Base-by-base conservation (phyloP, 1,140 invertebrate species). In the Drusus annulatus region DNA sequence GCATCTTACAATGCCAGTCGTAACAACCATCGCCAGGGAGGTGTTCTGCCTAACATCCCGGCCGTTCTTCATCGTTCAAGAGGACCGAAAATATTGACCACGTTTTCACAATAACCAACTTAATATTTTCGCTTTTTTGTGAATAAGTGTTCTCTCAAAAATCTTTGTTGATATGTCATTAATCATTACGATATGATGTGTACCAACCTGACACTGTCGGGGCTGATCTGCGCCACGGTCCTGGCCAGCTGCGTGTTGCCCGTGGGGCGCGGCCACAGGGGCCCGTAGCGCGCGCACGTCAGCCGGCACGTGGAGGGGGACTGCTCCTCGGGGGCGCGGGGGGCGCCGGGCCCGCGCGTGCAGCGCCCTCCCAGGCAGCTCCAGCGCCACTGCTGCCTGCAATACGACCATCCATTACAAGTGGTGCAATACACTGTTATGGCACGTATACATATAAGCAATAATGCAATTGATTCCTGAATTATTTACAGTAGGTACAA, bases 261-360 rank as follows among this genome's bases (percentile, higher is more conserved):
- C 0, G 92, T 93, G 5, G 94, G 94, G 82, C 90, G 86, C 0
- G 94, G 94, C 94, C 94, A 96, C 16, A 95, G 88, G 1, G 91
- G 89, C 0, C 93, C 93, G 84, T 91, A 92, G 54, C 88, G 86
- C 8, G 93, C 93, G 86, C 94, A 95, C 0, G 92, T 91, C 0
- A 94, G 87, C 23, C 93, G 88, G 83, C 94, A 96, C 36, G 90
- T 86, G 36, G 89, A 86, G 68, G 91, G 83, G 31, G 87, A 91
- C 28, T 87, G 86, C 81, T 88, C 91, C 0, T 71, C n/a, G 19
- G 79, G 17, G 4, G 16, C 63, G 5, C 21, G 23, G 21, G 56
- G 68, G 50, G 65, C 51, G n/a, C 81, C 78, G 15, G 62, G 16
- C 28, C 31, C 28, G 6, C 81, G 51, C 10, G 69, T 52, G 68